phyloP scores from a whole-genome alignment of 2,797 vertebrate species.

The Pseudopleuronectes americanus region DNA sequence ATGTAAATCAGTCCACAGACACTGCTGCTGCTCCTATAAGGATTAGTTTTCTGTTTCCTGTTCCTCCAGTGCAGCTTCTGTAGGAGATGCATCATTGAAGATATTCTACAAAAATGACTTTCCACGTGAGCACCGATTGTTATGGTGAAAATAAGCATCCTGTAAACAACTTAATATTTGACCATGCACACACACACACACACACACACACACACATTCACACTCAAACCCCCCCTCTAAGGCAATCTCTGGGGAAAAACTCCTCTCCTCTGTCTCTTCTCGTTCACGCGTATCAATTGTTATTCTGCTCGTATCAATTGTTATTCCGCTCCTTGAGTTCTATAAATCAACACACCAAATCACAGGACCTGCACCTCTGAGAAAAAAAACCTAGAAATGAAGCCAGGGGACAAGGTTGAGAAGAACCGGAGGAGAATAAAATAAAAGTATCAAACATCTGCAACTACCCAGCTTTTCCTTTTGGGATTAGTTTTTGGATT shows the following conservation, averaged over 20 bases:
- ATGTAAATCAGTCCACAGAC: constrained; percentile 65
- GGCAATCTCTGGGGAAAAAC: constrained; percentile 15
- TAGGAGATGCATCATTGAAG: constrained; percentile 10
- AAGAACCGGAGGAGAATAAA: constrained; percentile 11
- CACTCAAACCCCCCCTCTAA: background rate
- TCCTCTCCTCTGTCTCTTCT: constrained; percentile 32
- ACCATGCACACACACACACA: background rate
- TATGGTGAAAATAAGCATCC: constrained; percentile 34
- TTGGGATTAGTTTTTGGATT: background rate
- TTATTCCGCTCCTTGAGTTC: constrained; percentile 56
- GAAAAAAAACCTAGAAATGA: constrained; percentile 55
- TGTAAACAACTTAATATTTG: constrained; percentile 46
- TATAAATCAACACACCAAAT: constrained; percentile 59
- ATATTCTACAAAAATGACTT: constrained; percentile 44
- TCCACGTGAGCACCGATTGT: constrained; percentile 26
- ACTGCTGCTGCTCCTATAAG: constrained; percentile 44
- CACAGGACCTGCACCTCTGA: constrained; percentile 49
- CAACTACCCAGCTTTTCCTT: background rate
- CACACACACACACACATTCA: too few species aligned
- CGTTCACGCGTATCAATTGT: constrained; percentile 45
- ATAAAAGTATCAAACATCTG: background rate
- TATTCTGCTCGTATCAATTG: constrained; percentile 54
- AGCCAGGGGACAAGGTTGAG: constrained; percentile 19
- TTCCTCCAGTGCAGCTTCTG: background rate
- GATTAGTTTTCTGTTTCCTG: constrained; percentile 27